Base-by-base conservation (phyloP, 2,888 invertebrate genomes). In the Eupithecia tripunctaria region DNA sequence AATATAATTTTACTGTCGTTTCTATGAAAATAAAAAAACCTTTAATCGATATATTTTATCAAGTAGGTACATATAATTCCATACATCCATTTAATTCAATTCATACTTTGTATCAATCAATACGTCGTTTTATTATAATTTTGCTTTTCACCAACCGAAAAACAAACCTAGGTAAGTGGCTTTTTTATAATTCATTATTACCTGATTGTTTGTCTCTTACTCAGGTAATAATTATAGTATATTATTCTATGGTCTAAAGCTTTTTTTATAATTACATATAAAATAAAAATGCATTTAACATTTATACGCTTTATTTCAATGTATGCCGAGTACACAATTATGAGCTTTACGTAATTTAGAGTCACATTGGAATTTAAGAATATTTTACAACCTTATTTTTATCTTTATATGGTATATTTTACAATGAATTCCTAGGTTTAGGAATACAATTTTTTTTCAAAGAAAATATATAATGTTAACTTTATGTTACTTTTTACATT, bases 291-390 rank as follows among this genome's bases (percentile, higher is more conserved):
- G 36, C 69, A 70, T 80, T 82, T 82, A 89, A 93, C 92, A 93
- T 76, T 76, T 92, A 88, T 90, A 93, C 85, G 88, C 84, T 93
- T 93, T 94, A 90, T 88, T 92, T 89, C 86, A 89, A 89, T 90
- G 86, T 85, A 90, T 87, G 91, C 90, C 85, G 94, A 92, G 89
- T 94, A 93, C 89, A 93, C 90, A 88, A 86, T 87, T 78, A 91
- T 90, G 92, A 91, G 91, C 91, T 85, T 90, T 91, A 91, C 84
- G 86, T 91, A 89, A 91, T 92, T 89, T 86, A 90, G 92, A 93
- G 89, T 93, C 92, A 91, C 91, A 89, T 89, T 79, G 85, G 87
- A 88, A 91, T 90, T 88, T 90, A 87, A 85, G 86, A 91, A 89
- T 85, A 90, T 91, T 93, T 90, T 94, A 94, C 93, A 94, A 93